Percentiles rank a stretch among this genome's conserved stretches.
Evolutionary conservation across 2,888 invertebrate genomes (phyloP).

Genomic region (Rhabditoides inermis): DNA sequence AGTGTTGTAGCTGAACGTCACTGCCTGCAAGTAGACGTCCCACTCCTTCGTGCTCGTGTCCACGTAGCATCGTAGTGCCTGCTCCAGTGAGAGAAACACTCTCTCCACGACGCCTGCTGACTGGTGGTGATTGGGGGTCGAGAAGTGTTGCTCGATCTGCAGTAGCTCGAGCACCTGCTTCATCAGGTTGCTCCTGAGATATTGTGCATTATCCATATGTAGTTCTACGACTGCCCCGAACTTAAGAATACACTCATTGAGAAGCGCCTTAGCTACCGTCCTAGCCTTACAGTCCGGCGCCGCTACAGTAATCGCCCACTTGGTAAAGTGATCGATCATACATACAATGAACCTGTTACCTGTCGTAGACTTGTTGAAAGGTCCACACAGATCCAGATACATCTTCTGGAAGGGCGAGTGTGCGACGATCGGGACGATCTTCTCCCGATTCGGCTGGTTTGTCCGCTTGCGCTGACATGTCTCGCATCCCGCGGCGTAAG

Average conservation of each 20-base stretch:
- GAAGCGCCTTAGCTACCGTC: constrained; percentile 43
- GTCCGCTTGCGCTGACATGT: constrained; percentile 16
- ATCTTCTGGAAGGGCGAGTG: constrained; percentile 8
- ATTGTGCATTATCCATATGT: constrained; percentile 32
- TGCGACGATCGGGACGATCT: constrained; percentile 5
- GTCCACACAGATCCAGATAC: constrained; percentile 15
- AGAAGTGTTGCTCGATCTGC: constrained; percentile 12
- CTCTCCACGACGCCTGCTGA: constrained; percentile 40
- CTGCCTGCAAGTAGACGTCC: constrained; percentile 6
- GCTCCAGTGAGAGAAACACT: constrained; percentile 13
- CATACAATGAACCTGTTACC: constrained; percentile 13
- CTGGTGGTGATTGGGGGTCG: constrained; percentile 18
- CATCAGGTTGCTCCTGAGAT: constrained; percentile 17
- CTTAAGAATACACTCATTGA: constrained; percentile 18
- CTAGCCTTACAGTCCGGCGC: constrained; percentile 45
- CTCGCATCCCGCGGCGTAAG: constrained; percentile 5
- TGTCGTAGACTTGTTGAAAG: constrained; percentile 2
- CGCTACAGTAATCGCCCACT: constrained; percentile 34
- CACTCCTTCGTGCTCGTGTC: constrained; percentile 10
- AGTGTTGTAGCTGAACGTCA: constrained; percentile 18
- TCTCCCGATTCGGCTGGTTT: constrained; percentile 6
- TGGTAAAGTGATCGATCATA: constrained; percentile 10
- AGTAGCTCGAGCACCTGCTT: constrained; percentile 16
- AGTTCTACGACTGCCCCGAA: constrained; percentile 29
- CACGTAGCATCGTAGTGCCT: constrained; percentile 11